Base-by-base conservation (phyloP, 1,140 invertebrate species). In the Megalopta genalis region DNA sequence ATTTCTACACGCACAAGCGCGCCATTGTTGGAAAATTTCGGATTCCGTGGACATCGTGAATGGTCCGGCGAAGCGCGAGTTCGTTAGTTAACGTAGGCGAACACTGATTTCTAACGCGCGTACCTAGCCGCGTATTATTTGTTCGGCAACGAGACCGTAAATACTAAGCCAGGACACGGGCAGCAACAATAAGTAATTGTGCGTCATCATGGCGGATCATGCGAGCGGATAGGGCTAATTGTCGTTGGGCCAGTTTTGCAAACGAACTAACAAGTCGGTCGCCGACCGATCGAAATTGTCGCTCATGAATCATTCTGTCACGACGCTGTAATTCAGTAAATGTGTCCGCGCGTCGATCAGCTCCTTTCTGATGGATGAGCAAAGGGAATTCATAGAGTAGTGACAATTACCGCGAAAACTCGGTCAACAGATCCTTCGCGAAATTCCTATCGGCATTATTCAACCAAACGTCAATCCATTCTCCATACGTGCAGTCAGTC, bases 241-340 rank as follows among this genome's bases (percentile, higher is more conserved):
- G 8, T 42, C 5, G 9, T 27, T 4, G 60, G 42, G 37, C 21
- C 63, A n/a, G 63, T 7, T 32, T 65, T 18, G 63, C 63, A 64
- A 64, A 65, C 63, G 37, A 42, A 42, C 37, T 42, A 37, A 65
- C 32, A 37, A 65, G n/a, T 65, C 63, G 27, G n/a, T 10, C 18
- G 37, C 12, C 49, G 49, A 14, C 49, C 21, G 63, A 65, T 65
- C 63, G 77, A 80, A 80, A 80, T 82, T 73, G 80, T 37, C 77
- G 77, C 32, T 75, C 77, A 64, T 82, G 81, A 69, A 82, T 82
- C 81, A 82, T 69, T 49, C 77, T 21, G 49, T 57, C 67, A 39
- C 27, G 14, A 60, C 39, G 49, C 57, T 66, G 77, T 77, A 80
- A 80, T 80, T 82, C 77, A 67, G 70, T 67, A 73, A 82, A 65